Percentiles rank a stretch among this genome's conserved stretches.
Evolutionary conservation across 1,140 invertebrate genomes (phyloP).

Genomic region (Scaptomyza montana): DNA sequence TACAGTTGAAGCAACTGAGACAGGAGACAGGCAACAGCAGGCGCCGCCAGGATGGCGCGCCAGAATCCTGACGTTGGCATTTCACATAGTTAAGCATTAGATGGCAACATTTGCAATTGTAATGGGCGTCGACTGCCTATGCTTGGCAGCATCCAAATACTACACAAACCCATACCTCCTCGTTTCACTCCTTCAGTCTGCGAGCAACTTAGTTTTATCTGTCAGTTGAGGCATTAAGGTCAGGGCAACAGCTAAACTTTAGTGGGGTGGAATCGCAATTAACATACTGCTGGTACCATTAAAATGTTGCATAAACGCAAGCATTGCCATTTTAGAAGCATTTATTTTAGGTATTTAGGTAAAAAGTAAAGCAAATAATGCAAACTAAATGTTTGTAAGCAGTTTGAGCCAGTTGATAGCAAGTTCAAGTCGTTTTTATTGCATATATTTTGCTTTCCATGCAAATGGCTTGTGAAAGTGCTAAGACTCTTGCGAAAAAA

Average conservation of each 20-base stretch:
- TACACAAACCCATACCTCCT: not conserved
- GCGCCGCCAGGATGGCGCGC: slow-evolving; percentile 61
- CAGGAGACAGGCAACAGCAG: slow-evolving; percentile 18
- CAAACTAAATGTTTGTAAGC: slow-evolving; percentile 27
- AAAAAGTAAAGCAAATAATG: slow-evolving; percentile 32
- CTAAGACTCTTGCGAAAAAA: not conserved
- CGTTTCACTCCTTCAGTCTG: not conserved
- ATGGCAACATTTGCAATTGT: slow-evolving; percentile 80
- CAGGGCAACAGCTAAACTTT: slow-evolving; percentile 35
- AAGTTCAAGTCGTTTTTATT: slow-evolving; percentile 16
- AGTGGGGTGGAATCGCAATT: slow-evolving; percentile 35
- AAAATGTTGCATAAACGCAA: slow-evolving; percentile 23
- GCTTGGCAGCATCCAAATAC: slow-evolving; percentile 14
- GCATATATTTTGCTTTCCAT: slow-evolving; percentile 2
- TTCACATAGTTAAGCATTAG: slow-evolving; percentile 66
- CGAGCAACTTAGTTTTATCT: not conserved
- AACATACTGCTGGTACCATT: slow-evolving; percentile 28
- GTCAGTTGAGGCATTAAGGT: slow-evolving; percentile 22
- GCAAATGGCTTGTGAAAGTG: slow-evolving; percentile 7
- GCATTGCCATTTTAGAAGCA: slow-evolving; percentile 3
- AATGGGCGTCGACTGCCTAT: slow-evolving; percentile 48
- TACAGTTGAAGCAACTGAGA: slow-evolving; percentile 2
- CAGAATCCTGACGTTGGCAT: slow-evolving; percentile 40
- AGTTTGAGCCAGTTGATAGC: slow-evolving; percentile 12
- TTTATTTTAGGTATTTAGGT: slow-evolving; percentile 35